Evolutionary conservation across 2,888 invertebrate species (phyloP).

Genomic region (Callimorpha dominula): DNA sequence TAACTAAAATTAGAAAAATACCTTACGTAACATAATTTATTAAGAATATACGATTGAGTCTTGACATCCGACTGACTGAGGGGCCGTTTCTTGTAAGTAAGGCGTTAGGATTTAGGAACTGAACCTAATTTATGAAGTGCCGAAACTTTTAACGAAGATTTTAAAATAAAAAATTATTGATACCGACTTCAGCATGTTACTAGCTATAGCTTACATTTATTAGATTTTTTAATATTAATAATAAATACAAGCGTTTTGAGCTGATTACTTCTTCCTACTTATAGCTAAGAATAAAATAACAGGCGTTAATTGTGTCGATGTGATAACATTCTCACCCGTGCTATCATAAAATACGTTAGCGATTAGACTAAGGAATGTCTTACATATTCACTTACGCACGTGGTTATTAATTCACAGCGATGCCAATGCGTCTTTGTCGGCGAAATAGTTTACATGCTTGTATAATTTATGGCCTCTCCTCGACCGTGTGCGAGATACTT

Average conservation of each 20-base stretch:
- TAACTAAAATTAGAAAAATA: too few species aligned
- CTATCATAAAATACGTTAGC: neutral
- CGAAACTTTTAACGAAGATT: too few species aligned
- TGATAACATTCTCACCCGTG: slow-evolving; percentile 12
- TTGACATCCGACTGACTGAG: too few species aligned
- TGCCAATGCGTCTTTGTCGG: slow-evolving; percentile 25
- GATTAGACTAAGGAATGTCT: slow-evolving; percentile 15
- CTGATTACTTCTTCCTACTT: neutral
- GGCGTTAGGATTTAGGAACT: too few species aligned
- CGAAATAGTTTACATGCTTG: slow-evolving; percentile 19
- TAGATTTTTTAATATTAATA: neutral
- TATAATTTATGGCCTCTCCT: slow-evolving; percentile 14
- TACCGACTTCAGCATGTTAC: neutral
- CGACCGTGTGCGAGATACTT: neutral
- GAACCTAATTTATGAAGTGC: too few species aligned
- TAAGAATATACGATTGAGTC: too few species aligned
- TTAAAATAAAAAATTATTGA: too few species aligned
- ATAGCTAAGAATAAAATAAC: neutral
- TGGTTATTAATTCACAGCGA: slow-evolving; percentile 20
- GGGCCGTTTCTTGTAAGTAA: too few species aligned
- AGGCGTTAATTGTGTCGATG: slow-evolving; percentile 2
- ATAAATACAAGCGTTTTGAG: neutral
- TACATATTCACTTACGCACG: slow-evolving; percentile 19
- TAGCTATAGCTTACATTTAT: neutral
- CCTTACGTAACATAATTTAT: too few species aligned